Base-by-base conservation (phyloP, 2,113 vertebrate species). In the Apus apus region DNA sequence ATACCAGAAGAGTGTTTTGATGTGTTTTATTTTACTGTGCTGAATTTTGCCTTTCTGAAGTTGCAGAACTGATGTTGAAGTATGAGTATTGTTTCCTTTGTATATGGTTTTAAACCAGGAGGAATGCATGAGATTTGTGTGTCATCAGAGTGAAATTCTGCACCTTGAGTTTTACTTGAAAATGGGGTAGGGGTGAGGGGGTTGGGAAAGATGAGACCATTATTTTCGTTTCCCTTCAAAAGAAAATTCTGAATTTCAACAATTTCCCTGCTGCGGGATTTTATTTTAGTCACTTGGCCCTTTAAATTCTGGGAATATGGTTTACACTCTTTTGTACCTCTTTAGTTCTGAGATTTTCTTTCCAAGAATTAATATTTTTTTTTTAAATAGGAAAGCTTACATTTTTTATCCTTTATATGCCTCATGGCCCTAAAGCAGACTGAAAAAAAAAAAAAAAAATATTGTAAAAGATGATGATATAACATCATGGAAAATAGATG, bases 131-230 rank as follows among this genome's bases (percentile, higher is more conserved):
- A n/a, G 45, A 20, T 54, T 57, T 85, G 36, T 66, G 8, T 48
- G 43, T 12, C 70, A 32, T 40, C 29, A 34, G 36, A 61, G 36
- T 32, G 36, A 74, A 75, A 70, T 20, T 46, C 19, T 54, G 54
- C 23, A 68, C 11, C 20, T 46, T 18, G 8, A 62, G 5, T 66
- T 77, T 56, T 53, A 62, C 20, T 40, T 78, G 4, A 22, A 51
- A 25, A 51, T 19, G 22, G 11, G 50, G 50, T 38, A 22, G 30
- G 5, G 7, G 48, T 22, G 20, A 20, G 19, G 19, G 19, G 20
- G 9, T 48, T 8, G 0, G 2, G 27, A 13, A 46, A 81, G 12
- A 18, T 46, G 0, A 22, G 7, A 34, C 2, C 2, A 15, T 66
- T 85, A 26, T 45, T 82, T 92, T 38, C 15, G 92, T 61, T 81